Conservation (phyloP, 2,797 vertebrate species). For the Lutjanus campechanus region DNA sequence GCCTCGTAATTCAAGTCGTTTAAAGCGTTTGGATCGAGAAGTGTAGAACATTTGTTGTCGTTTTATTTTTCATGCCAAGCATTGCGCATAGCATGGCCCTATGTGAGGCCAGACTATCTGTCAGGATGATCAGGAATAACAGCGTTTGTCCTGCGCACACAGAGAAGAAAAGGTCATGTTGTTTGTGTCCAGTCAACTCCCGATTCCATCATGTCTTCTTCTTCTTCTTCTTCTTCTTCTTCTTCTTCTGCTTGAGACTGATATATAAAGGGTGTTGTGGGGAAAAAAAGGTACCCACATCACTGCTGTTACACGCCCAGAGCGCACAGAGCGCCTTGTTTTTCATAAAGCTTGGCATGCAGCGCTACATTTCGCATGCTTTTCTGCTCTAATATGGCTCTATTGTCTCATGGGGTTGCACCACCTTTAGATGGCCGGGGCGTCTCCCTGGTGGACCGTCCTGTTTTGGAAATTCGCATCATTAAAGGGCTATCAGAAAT, state of each 20-base stretch:
- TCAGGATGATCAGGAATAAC: slow-evolving; percentile 60
- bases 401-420: slow-evolving; percentile 57
- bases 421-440: slow-evolving; percentile 59
- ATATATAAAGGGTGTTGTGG: slow-evolving; percentile 34
- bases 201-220: slow-evolving; percentile 52
- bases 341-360: slow-evolving; percentile 47
- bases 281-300: slow-evolving; percentile 11
- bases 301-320: slow-evolving; percentile 20
- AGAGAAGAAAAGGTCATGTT: slow-evolving; percentile 68
- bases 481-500: slow-evolving; percentile 72
- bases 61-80: slow-evolving; percentile 11
- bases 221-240: slow-evolving; percentile 29
- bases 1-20: not conserved
- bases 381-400: slow-evolving; percentile 42
- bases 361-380: slow-evolving; percentile 26
- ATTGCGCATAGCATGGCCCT: slow-evolving; percentile 29
- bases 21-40: not conserved
- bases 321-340: slow-evolving; percentile 37
- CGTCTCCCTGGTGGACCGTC: slow-evolving; percentile 52
- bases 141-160: slow-evolving; percentile 59
- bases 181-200: slow-evolving; percentile 60
- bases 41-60: not conserved
- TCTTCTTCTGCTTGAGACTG: slow-evolving; percentile 7
- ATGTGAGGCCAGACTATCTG: slow-evolving; percentile 34
- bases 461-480: slow-evolving; percentile 65